Evolutionary conservation across 1,140 invertebrate species (phyloP).

Genomic region (Drosophila kikkawai): DNA sequence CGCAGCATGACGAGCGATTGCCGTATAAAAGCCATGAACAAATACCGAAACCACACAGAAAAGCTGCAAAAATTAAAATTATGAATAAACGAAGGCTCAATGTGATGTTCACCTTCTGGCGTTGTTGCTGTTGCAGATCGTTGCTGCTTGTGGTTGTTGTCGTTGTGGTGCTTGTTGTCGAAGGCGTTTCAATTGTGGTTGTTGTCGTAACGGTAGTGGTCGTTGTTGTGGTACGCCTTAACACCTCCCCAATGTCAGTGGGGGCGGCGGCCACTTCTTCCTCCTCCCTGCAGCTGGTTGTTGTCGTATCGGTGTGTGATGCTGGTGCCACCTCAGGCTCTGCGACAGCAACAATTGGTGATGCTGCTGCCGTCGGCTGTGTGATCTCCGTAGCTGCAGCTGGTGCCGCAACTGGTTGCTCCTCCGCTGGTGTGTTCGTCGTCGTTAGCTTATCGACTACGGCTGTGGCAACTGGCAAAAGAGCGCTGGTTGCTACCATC

Average conservation of each 20-base stretch:
- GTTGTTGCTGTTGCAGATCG: constrained; percentile 69
- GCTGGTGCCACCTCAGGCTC: constrained; percentile 19
- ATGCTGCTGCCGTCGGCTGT: neutral
- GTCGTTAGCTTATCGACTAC: constrained; percentile 65
- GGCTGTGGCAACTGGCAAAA: constrained; percentile 65
- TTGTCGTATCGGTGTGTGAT: constrained; percentile 44
- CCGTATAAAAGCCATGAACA: constrained; percentile 84
- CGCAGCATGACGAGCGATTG: constrained; percentile 53
- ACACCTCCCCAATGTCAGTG: constrained; percentile 25
- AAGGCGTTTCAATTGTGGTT: constrained; percentile 53
- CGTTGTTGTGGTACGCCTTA: constrained; percentile 54
- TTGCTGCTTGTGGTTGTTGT: constrained; percentile 65
- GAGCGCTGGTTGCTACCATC: constrained; percentile 60
- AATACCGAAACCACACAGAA: constrained; percentile 85
- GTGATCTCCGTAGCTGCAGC: constrained; percentile 11
- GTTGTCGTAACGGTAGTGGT: constrained; percentile 66
- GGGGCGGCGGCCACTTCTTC: constrained; percentile 13
- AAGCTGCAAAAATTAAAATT: constrained; percentile 84
- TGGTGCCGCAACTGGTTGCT: constrained; percentile 18
- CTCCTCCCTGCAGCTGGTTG: constrained; percentile 29
- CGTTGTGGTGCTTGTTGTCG: constrained; percentile 58
- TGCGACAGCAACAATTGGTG: constrained; percentile 1
- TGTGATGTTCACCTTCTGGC: constrained; percentile 85
- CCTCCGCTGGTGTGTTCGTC: constrained; percentile 45
- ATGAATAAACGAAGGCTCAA: constrained; percentile 84